phyloP scores from a whole-genome alignment of 1,140 invertebrate species.

The Bombus terrestris region DNA sequence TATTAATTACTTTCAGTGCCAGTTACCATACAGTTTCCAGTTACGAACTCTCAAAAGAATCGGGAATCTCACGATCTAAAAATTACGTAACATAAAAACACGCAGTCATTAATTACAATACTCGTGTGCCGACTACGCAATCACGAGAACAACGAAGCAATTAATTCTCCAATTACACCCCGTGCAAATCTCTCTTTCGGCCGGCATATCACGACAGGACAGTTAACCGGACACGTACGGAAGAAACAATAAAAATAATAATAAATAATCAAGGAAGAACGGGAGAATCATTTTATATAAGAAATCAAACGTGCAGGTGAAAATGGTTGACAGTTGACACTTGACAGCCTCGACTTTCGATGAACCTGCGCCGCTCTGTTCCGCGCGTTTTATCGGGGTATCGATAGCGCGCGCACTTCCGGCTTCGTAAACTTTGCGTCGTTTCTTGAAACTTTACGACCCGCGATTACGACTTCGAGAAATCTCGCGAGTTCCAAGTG shows the following conservation, averaged over 20 bases:
- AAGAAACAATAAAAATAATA: background rate
- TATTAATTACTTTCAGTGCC: no score
- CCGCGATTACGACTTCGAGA: constrained; percentile 39
- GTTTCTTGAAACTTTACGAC: constrained; percentile 54
- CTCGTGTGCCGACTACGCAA: background rate
- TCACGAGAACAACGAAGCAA: background rate
- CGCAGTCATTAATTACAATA: background rate
- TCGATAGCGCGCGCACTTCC: constrained; percentile 31
- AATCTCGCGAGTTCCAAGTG: constrained; percentile 15
- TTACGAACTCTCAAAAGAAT: no score
- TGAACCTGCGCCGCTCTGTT: background rate
- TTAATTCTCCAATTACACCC: constrained; percentile 9
- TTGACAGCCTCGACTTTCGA: constrained; percentile 17
- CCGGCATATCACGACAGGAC: background rate
- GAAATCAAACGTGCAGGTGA: constrained; percentile 35
- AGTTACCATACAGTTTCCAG: no score
- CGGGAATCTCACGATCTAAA: background rate
- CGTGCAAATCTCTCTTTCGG: background rate
- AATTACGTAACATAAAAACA: background rate
- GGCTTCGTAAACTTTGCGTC: constrained; percentile 33
- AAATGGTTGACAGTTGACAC: constrained; percentile 21
- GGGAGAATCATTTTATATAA: constrained; percentile 1
- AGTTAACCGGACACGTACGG: background rate
- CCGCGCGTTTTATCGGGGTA: constrained; percentile 8
- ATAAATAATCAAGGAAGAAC: background rate